A percentile compares a stretch with the other conserved stretches of the same genome.
These are phyloP conservation scores for Rhinichthys osculus DNA, from an alignment of 2,797 vertebrate genomes.

Conservation along the genomic window DNA sequence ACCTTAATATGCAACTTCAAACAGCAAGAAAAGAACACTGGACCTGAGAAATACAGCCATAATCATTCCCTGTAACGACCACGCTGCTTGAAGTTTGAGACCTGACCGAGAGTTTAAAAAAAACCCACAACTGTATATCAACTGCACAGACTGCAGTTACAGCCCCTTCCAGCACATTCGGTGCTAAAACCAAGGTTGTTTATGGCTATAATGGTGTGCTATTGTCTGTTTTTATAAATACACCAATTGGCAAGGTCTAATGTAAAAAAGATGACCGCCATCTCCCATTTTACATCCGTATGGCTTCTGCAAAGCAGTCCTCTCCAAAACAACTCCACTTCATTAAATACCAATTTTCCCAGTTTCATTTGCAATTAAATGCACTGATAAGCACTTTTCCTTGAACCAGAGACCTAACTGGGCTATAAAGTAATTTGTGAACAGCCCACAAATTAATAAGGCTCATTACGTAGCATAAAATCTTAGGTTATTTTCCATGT, in stretches of 20 bases:
- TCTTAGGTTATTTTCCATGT: neutral
- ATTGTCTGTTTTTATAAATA: slow-evolving; percentile 71
- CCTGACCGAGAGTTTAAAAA: slow-evolving; percentile 64
- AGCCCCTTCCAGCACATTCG: slow-evolving; percentile 69
- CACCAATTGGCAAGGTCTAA: slow-evolving; percentile 64
- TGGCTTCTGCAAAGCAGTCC: neutral
- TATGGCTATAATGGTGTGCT: slow-evolving; percentile 71
- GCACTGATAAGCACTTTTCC: neutral
- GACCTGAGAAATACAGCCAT: slow-evolving; percentile 74
- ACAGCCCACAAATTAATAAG: neutral
- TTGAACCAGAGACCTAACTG: neutral
- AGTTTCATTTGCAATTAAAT: slow-evolving; percentile 19
- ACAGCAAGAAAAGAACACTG: slow-evolving; percentile 66
- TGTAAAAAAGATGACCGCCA: slow-evolving; percentile 67
- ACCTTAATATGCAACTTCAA: slow-evolving; percentile 73
- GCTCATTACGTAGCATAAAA: neutral
- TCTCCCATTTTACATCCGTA: neutral
- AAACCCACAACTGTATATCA: slow-evolving; percentile 75
- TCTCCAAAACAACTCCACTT: neutral
- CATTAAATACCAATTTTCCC: slow-evolving; percentile 1
- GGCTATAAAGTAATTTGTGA: neutral
- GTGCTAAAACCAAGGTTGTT: slow-evolving; percentile 67
- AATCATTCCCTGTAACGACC: slow-evolving; percentile 77
- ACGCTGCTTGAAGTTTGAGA: slow-evolving; percentile 67
- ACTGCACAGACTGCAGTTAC: slow-evolving; percentile 65